Base-by-base conservation (phyloP, 2,888 invertebrate species). In the Hypomecis punctinalis region DNA sequence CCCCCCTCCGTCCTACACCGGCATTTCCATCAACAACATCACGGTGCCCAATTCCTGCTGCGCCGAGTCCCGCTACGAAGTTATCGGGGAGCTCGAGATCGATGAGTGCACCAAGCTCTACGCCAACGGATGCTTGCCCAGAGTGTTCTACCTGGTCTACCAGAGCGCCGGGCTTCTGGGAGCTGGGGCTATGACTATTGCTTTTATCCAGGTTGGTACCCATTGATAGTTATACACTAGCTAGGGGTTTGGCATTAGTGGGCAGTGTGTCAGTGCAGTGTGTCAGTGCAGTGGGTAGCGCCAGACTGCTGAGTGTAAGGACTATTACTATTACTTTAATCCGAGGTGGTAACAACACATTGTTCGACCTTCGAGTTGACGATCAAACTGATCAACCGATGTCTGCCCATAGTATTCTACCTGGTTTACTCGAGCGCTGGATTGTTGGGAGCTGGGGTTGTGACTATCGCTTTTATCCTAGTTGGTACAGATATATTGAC, bases 381-480 rank as follows among this genome's bases (percentile, higher is more conserved):
- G 1, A 23, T 23, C 23, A 3, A 23, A 23, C 23, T 23, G 23
- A 23, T 23, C 39, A 91, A 88, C 66, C 96, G 96, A 5, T 96
- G 96, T 74, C 91, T 95, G 52, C 89, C 89, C 7, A 90, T 94
- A 54, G 91, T 96, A 73, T 88, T 93, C 55, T 93, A 93, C 73
- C 85, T 96, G 66, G 90, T 96, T n/a, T 93, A 94, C 71, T 95
- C 95, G 81, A 96, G 96, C 79, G 95, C 96, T 37, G 94, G 96
- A 61, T 88, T 96, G 58, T 86, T 96, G 67, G 96, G 95, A 4
- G 96, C 96, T 56, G 97, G 96, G 5, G 96, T 96, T 5, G 91
- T 96, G 76, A 96, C 96, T n/a, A 96, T 97, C 66, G 96, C 96
- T 6, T 95, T 97, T 76, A 96, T 97, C 68, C 97, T 97, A 94